Percentiles rank a stretch among this genome's conserved stretches.
phyloP scores from a whole-genome alignment of 2,797 vertebrate species.

The Bradypus variegatus region DNA sequence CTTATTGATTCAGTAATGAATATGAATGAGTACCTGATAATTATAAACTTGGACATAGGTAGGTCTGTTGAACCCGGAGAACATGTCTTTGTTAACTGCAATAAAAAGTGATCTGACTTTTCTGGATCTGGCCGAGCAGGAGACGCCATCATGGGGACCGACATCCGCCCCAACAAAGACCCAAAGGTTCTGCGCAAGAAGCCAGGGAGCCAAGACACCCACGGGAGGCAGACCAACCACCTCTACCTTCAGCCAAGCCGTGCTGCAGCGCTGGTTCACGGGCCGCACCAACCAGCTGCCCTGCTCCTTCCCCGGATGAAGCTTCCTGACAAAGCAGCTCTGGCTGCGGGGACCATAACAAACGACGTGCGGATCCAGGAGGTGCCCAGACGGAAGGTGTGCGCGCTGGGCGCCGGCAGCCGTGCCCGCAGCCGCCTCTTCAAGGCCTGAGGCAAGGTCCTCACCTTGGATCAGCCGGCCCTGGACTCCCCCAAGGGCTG shows the following conservation, averaged over 20 bases:
- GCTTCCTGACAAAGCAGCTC: slow-evolving; percentile 76
- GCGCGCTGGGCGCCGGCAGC: slow-evolving; percentile 76
- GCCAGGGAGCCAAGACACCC: slow-evolving; percentile 85
- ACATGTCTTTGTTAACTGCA: not conserved
- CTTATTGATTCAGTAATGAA: not conserved
- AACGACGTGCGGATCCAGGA: slow-evolving; percentile 81
- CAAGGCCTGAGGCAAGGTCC: slow-evolving; percentile 79
- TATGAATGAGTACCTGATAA: not conserved
- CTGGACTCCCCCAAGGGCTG: slow-evolving; percentile 80
- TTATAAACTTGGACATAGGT: not conserved
- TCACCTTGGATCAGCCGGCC: slow-evolving; percentile 60
- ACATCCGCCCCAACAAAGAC: slow-evolving; percentile 88
- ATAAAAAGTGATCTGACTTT: not conserved
- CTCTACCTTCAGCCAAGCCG: slow-evolving; percentile 61
- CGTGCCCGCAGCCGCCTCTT: slow-evolving; percentile 79
- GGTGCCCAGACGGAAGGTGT: slow-evolving; percentile 83
- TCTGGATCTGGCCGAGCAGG: not conserved
- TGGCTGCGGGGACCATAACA: slow-evolving; percentile 80
- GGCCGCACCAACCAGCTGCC: slow-evolving; percentile 80
- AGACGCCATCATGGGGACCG: slow-evolving; percentile 72
- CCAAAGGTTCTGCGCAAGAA: slow-evolving; percentile 86
- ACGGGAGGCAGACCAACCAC: slow-evolving; percentile 78
- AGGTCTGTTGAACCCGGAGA: not conserved
- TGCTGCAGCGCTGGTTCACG: slow-evolving; percentile 80
- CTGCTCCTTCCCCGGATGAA: slow-evolving; percentile 78